Conservation (phyloP, 53 echinoderm and acorn worm genomes). For the Actinopyga echinites region DNA sequence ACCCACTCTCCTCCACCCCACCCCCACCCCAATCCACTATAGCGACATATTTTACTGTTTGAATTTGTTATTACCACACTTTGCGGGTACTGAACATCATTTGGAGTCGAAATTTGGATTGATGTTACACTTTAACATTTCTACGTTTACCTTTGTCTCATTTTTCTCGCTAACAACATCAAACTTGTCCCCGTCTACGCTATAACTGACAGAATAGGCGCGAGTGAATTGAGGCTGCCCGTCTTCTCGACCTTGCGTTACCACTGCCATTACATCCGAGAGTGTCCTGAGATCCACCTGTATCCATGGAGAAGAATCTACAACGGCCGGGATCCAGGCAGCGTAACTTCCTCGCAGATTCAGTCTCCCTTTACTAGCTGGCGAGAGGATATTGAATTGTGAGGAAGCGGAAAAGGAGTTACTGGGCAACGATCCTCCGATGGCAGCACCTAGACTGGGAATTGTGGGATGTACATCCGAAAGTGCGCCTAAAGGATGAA, state of each 20-base stretch:
- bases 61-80: no score
- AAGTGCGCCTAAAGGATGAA: neutral
- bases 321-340: neutral
- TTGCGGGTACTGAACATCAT: neutral
- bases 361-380: slow-evolving; percentile 5
- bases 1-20: no score
- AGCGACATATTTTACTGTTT: no score
- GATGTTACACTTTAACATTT: neutral
- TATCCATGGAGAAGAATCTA: slow-evolving; percentile 2
- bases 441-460: neutral
- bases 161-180: neutral
- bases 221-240: neutral
- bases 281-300: neutral
- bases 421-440: neutral
- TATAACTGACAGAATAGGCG: slow-evolving; percentile 2
- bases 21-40: no score
- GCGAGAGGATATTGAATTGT: neutral
- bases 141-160: neutral
- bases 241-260: neutral
- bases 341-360: neutral
- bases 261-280: neutral
- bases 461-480: neutral
- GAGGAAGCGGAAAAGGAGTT: neutral
- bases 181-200: neutral
- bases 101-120: neutral